Evolutionary conservation across 2,797 vertebrate genomes (phyloP).

Genomic region (Astyanax mexicanus): DNA sequence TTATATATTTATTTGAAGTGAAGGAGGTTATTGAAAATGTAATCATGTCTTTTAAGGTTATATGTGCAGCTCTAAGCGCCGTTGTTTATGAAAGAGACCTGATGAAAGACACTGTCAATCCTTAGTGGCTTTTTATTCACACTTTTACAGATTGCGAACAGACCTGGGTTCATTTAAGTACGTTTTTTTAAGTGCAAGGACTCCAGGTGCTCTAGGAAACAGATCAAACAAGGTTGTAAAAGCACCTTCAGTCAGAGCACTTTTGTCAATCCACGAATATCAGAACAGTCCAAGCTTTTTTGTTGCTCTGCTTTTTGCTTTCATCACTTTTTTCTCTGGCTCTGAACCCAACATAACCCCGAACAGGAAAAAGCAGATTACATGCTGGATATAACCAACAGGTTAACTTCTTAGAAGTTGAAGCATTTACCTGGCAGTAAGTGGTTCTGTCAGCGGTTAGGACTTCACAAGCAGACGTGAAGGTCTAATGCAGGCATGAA

Average conservation of each 20-base stretch:
- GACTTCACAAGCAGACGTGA: too few relatives aligned
- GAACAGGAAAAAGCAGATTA: too few relatives aligned
- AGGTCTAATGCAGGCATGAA: too few relatives aligned
- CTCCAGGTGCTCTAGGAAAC: neutral
- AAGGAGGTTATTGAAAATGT: neutral
- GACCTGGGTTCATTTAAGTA: neutral
- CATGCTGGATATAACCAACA: too few relatives aligned
- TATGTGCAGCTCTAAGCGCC: neutral
- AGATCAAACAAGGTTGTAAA: neutral
- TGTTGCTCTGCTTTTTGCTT: too few relatives aligned
- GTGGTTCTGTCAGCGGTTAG: too few relatives aligned
- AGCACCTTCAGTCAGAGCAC: neutral
- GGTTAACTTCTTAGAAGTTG: too few relatives aligned
- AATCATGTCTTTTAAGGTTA: neutral
- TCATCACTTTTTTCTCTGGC: too few relatives aligned
- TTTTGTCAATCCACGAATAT: conserved; percentile 7
- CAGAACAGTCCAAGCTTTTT: neutral
- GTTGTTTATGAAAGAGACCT: neutral
- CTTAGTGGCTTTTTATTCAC: neutral
- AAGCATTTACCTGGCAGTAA: too few relatives aligned
- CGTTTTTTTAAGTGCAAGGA: neutral
- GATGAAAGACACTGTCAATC: neutral
- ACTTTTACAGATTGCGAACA: neutral
- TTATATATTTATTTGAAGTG: neutral
- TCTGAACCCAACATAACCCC: too few relatives aligned